Evolutionary conservation across 2,888 invertebrate genomes (phyloP).

Genomic region (Mimachlamys varia): DNA sequence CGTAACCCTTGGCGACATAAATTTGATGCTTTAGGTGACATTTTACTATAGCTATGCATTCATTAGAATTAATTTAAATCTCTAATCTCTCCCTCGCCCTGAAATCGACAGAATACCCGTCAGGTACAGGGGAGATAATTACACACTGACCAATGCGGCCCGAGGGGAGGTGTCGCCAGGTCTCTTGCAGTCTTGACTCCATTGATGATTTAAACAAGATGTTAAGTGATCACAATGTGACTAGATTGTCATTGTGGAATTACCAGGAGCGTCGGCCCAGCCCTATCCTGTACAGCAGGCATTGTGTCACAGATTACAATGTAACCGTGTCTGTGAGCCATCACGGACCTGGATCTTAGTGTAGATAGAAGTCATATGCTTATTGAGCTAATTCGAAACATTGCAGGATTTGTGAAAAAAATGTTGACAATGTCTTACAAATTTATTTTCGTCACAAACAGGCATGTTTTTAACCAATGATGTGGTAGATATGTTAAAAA

Average conservation of each 20-base stretch:
- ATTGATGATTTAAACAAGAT: conserved; percentile 28
- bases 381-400: background rate
- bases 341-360: background rate
- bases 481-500: no score
- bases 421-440: no score
- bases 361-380: background rate
- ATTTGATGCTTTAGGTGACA: conserved; percentile 7
- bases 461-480: no score
- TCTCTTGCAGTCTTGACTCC: background rate
- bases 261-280: background rate
- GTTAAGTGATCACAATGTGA: conserved; percentile 2
- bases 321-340: background rate
- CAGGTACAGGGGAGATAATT: conserved; percentile 24
- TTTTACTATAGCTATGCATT: background rate
- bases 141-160: background rate
- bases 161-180: conserved; percentile 15
- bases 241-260: background rate
- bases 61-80: conserved; percentile 29
- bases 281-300: background rate
- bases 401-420: background rate
- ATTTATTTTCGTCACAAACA: no score
- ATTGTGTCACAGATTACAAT: background rate
- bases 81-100: conserved; percentile 4
- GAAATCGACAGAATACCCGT: conserved; percentile 17
- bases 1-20: conserved; percentile 25